Percentiles rank a stretch among this genome's conserved stretches.
Conservation (phyloP, 2,888 invertebrate genomes). For the Teinopalpus imperialis region DNA sequence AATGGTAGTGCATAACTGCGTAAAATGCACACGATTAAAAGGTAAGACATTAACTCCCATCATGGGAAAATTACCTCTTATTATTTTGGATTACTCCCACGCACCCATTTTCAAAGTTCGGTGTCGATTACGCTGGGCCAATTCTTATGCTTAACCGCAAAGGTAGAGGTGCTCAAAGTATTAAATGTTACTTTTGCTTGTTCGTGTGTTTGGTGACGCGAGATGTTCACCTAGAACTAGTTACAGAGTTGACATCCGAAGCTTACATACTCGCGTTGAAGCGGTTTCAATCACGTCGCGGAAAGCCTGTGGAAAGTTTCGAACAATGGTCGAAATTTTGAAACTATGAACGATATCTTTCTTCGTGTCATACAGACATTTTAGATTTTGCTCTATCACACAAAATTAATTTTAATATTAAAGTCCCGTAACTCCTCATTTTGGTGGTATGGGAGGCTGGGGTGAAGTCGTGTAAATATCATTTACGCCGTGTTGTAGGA, state of each 20-base stretch:
- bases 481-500: constrained; percentile 25
- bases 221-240: constrained; percentile 18
- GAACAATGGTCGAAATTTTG: constrained; percentile 22
- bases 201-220: constrained; percentile 23
- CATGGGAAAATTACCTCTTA: no score
- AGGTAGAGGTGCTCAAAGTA: constrained; percentile 19
- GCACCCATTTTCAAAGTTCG: not conserved
- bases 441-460: constrained; percentile 30
- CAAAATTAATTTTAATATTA: constrained; percentile 29
- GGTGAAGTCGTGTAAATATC: constrained; percentile 24
- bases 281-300: constrained; percentile 21
- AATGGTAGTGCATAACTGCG: constrained; percentile 6
- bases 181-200: constrained; percentile 23
- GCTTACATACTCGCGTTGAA: constrained; percentile 22
- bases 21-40: constrained; percentile 13
- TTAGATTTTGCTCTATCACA: constrained; percentile 16
- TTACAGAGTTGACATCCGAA: constrained; percentile 14
- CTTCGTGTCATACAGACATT: constrained; percentile 6
- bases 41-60: constrained; percentile 18
- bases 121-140: constrained; percentile 24
- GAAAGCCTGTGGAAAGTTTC: constrained; percentile 18
- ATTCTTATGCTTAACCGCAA: constrained; percentile 22
- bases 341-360: constrained; percentile 16
- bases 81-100: no score
- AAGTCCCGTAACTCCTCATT: constrained; percentile 28